Evolutionary conservation across 2,113 vertebrate genomes (phyloP).

Genomic region (Xiphophorus hellerii): DNA sequence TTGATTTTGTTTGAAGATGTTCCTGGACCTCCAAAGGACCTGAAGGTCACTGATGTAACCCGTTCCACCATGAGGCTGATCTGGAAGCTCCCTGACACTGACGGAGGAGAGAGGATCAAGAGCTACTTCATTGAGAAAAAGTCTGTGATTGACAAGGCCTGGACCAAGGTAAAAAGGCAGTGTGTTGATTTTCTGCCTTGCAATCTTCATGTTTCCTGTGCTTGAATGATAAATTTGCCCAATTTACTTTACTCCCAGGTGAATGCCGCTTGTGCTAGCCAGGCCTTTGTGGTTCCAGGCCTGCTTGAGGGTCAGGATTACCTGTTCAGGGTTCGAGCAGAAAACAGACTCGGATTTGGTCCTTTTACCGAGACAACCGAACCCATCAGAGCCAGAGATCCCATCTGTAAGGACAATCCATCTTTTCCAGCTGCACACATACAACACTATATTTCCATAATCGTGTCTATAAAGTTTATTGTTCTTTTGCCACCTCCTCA

Average conservation of each 20-base stretch:
- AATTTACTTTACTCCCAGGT: constrained; percentile 45
- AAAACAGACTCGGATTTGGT: constrained; percentile 94
- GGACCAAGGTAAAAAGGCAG: constrained; percentile 84
- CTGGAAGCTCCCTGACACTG: constrained; percentile 96
- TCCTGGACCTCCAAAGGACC: constrained; percentile 92
- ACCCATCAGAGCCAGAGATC: constrained; percentile 90
- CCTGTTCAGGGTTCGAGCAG: constrained; percentile 93
- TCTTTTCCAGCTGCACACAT: background rate
- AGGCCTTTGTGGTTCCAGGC: constrained; percentile 91
- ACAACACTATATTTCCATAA: background rate
- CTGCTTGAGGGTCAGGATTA: constrained; percentile 94
- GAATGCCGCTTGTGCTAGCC: constrained; percentile 89
- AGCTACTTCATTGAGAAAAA: constrained; percentile 97
- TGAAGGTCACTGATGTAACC: constrained; percentile 94
- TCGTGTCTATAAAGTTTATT: background rate
- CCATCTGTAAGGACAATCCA: constrained; percentile 88
- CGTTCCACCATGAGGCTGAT: constrained; percentile 91
- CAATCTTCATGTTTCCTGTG: background rate
- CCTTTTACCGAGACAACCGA: constrained; percentile 90
- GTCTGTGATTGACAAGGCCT: constrained; percentile 90
- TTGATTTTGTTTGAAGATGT: constrained; percentile 81
- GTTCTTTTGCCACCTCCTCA: constrained; percentile 51
- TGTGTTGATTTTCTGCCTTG: background rate
- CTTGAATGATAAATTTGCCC: background rate
- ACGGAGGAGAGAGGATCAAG: constrained; percentile 97